phyloP scores from a whole-genome alignment of 2,797 vertebrate genomes.

The Steatocranus sp. region DNA sequence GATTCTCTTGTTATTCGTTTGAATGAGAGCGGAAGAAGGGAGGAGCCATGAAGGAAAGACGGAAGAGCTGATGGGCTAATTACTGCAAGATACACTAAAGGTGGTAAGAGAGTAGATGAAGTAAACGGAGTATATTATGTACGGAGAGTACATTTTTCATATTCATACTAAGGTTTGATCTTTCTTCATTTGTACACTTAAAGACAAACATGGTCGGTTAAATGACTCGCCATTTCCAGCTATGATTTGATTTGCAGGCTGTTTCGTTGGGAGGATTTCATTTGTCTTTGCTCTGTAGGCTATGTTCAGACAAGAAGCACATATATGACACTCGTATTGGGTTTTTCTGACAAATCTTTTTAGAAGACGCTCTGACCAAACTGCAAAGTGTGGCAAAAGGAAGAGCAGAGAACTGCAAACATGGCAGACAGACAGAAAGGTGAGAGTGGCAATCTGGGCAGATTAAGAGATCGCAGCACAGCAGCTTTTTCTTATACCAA shows the following conservation, averaged over 20 bases:
- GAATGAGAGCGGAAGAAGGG: neutral
- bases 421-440: neutral
- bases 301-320: neutral
- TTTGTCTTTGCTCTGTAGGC: neutral
- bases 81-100: neutral
- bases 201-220: neutral
- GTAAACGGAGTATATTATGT: neutral
- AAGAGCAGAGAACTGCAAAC: neutral
- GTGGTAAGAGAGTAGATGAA: neutral
- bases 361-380: neutral
- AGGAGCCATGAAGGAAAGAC: neutral
- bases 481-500: neutral
- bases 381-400: neutral
- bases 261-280: neutral
- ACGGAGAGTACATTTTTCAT: neutral
- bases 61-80: conserved; percentile 14
- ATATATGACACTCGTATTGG: neutral
- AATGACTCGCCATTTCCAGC: neutral
- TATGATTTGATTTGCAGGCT: neutral
- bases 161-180: conserved; percentile 9
- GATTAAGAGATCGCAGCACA: neutral
- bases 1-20: neutral
- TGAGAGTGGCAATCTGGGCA: neutral
- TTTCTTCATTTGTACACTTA: neutral
- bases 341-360: neutral